A percentile compares a stretch with the other conserved stretches of the same genome.
Conservation (phyloP, 2,797 vertebrate genomes). For the Paratrypauchen microcephalus region DNA sequence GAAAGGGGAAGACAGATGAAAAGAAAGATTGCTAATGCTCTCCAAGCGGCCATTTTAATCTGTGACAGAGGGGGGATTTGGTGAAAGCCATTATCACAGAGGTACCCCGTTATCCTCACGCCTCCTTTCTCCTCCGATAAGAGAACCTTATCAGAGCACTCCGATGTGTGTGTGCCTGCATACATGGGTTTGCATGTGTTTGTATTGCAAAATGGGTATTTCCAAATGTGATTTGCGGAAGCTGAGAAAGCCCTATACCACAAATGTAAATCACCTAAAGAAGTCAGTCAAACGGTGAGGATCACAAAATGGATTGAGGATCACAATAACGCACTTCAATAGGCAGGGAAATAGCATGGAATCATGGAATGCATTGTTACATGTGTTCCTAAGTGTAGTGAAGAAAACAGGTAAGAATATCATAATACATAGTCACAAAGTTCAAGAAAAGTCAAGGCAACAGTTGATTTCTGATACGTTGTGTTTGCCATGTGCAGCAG, state of each 20-base stretch:
- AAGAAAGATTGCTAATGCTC: conserved; percentile 87
- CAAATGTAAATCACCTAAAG: conserved; percentile 65
- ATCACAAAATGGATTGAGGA: conserved; percentile 51
- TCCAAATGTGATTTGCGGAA: conserved; percentile 62
- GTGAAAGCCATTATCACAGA: conserved; percentile 90
- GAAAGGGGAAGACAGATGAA: conserved; percentile 80
- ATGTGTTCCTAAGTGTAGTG: conserved; percentile 20
- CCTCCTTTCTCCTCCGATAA: conserved; percentile 81
- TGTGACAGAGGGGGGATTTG: conserved; percentile 89
- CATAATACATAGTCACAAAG: conserved; percentile 25
- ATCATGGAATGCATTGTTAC: conserved; percentile 20
- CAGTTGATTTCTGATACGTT: conserved; percentile 29
- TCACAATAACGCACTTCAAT: conserved; percentile 46
- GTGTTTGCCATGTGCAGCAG: conserved; percentile 40
- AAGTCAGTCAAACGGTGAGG: conserved; percentile 55
- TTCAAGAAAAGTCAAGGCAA: conserved; percentile 37
- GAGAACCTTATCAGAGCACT: conserved; percentile 84
- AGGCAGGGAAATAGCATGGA: conserved; percentile 30
- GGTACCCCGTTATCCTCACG: conserved; percentile 32
- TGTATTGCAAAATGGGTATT: conserved; percentile 70
- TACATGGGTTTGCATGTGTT: conserved; percentile 52
- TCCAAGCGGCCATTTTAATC: conserved; percentile 86
- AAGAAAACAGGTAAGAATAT: background rate
- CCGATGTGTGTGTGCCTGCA: conserved; percentile 37
- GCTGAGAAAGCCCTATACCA: conserved; percentile 39